A percentile compares a stretch with the other conserved stretches of the same genome.
Conservation (phyloP, 2,797 vertebrate genomes). For the Tragelaphus oryx region DNA sequence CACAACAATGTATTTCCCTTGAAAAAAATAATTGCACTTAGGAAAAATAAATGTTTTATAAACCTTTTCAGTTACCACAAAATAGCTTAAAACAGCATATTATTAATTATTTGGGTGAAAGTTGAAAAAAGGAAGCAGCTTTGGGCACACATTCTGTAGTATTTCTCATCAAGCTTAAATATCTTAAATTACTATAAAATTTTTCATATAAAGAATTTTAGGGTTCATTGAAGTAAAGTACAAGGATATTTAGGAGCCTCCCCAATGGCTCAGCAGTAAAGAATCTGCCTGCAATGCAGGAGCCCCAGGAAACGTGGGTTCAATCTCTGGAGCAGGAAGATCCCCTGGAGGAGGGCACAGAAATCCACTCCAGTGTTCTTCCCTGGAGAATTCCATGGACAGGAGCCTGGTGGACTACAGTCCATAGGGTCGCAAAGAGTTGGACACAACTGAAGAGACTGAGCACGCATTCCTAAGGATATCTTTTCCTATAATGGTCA, state of each 20-base stretch:
- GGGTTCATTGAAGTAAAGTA: neutral
- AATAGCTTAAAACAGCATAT: neutral
- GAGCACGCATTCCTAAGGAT: neutral
- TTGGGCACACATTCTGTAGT: neutral
- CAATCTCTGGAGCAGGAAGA: neutral
- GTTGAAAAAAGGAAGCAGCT: neutral
- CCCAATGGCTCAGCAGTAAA: neutral
- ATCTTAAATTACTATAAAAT: neutral
- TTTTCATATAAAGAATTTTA: slow-evolving; percentile 20
- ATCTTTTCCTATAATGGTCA: neutral
- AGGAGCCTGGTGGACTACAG: neutral
- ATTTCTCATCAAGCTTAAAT: neutral
- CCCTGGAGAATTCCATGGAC: neutral
- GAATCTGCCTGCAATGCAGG: neutral
- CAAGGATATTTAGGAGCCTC: neutral
- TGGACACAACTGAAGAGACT: neutral
- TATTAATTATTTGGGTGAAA: neutral
- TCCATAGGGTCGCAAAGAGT: neutral
- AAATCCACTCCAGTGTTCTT: neutral
- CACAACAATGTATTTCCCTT: neutral
- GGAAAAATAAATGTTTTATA: neutral
- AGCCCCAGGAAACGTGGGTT: neutral
- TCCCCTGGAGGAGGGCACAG: neutral
- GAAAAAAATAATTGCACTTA: neutral
- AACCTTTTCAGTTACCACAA: neutral